Percentiles rank a stretch among this genome's conserved stretches.
These are phyloP conservation scores for Apamea monoglypha DNA, from an alignment of 2,888 invertebrate species.

Conservation along the genomic window DNA sequence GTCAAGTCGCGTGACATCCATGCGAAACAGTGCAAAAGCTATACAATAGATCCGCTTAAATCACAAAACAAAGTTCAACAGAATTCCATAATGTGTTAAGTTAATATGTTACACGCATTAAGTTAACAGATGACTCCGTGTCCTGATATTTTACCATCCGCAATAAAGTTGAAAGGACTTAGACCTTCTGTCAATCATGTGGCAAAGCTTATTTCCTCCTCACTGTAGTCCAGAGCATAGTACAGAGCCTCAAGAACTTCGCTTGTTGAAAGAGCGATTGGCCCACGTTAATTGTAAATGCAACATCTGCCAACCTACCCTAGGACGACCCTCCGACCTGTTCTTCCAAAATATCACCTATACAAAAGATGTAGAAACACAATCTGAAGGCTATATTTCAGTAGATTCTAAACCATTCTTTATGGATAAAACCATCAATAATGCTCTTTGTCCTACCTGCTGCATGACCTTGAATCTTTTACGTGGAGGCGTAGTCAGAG, in stretches of 20 bases:
- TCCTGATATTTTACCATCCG: constrained; percentile 34
- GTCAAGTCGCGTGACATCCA: not conserved
- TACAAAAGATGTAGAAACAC: constrained; percentile 66
- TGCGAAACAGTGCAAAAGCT: not conserved
- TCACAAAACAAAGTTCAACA: constrained; percentile 1
- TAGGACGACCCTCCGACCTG: not conserved
- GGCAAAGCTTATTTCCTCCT: constrained; percentile 25
- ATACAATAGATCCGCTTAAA: not conserved
- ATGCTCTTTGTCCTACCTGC: constrained; percentile 76
- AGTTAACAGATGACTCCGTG: constrained; percentile 43
- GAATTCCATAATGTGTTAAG: constrained; percentile 17
- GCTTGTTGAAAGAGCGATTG: constrained; percentile 75
- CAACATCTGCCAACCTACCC: constrained; percentile 56
- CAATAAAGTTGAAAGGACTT: not conserved
- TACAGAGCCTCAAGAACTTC: constrained; percentile 77
- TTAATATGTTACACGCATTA: too few relatives aligned
- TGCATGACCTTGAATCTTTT: constrained; percentile 73
- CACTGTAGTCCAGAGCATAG: constrained; percentile 66
- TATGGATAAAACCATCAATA: constrained; percentile 55
- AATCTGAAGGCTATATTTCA: constrained; percentile 56
- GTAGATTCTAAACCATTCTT: constrained; percentile 23
- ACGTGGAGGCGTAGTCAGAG: constrained; percentile 65
- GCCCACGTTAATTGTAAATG: constrained; percentile 78
- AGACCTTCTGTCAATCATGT: constrained; percentile 36
- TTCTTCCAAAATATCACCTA: not conserved